These are phyloP conservation scores for Agrenia bidenticulata DNA, from an alignment of 2,888 invertebrate genomes.

Conservation along the genomic window DNA sequence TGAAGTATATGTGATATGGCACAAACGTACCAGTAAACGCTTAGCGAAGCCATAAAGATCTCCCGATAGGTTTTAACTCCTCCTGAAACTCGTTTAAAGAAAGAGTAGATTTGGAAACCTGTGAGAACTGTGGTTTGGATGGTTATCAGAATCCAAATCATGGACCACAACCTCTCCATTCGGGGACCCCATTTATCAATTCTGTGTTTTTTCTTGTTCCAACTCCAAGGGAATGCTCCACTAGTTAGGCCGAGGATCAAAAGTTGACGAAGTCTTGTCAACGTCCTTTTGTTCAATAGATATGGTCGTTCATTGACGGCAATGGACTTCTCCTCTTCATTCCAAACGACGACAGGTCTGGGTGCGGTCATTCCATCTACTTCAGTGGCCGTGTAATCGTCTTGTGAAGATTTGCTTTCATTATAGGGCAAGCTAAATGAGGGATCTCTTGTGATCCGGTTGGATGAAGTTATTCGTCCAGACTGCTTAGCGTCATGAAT, in stretches of 20 bases:
- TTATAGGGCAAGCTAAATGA: too few species aligned
- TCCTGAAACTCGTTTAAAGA: neutral
- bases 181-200: conserved; percentile 23
- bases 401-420: too few species aligned
- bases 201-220: conserved; percentile 22
- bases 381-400: too few species aligned
- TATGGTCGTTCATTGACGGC: conserved; percentile 21
- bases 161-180: conserved; percentile 14
- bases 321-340: too few species aligned
- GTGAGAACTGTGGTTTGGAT: conserved; percentile 25
- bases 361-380: too few species aligned
- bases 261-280: conserved; percentile 30
- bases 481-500: too few species aligned
- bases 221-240: conserved; percentile 32
- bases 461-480: too few species aligned
- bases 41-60: conserved; percentile 27
- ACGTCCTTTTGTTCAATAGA: conserved; percentile 28
- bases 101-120: conserved; percentile 29
- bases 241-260: conserved; percentile 21
- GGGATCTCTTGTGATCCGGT: too few species aligned
- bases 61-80: conserved; percentile 19
- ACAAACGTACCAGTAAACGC: conserved; percentile 29
- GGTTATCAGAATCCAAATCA: conserved; percentile 18
- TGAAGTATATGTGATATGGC: conserved; percentile 22
- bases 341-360: too few species aligned